A percentile compares a stretch with the other conserved stretches of the same genome.
phyloP scores from a whole-genome alignment of 2,113 vertebrate species.

The Beaufortia kweichowensis region DNA sequence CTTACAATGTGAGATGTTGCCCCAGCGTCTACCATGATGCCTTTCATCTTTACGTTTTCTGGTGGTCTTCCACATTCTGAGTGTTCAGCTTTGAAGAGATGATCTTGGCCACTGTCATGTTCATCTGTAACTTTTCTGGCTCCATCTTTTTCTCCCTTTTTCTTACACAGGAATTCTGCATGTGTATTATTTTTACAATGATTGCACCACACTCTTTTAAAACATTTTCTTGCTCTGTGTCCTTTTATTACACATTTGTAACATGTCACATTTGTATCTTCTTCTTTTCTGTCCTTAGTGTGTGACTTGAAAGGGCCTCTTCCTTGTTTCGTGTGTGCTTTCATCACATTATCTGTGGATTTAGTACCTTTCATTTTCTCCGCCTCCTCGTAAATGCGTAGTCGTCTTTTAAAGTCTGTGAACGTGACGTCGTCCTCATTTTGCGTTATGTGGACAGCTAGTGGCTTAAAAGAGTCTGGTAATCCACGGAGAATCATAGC shows the following conservation, averaged over 20 bases:
- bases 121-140: background rate
- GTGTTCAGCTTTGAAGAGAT: conserved; percentile 35
- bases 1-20: no score
- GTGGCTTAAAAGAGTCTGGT: conserved; percentile 42
- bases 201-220: background rate
- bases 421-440: conserved; percentile 47
- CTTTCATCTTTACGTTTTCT: conserved; percentile 22
- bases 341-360: conserved; percentile 50
- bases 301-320: background rate
- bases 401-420: conserved; percentile 45
- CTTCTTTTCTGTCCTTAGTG: background rate
- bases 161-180: background rate
- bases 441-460: conserved; percentile 41
- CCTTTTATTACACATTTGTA: conserved; percentile 43
- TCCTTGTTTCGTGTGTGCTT: background rate
- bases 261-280: background rate
- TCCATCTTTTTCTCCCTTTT: background rate
- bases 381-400: background rate
- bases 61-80: background rate
- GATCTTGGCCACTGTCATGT: conserved; percentile 18
- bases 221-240: conserved; percentile 1
- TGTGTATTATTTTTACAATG: background rate
- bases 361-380: conserved; percentile 29
- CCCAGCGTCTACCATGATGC: conserved; percentile 43
- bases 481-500: background rate